phyloP scores from a whole-genome alignment of 2,888 invertebrate genomes.

The Megamerina dolium region DNA sequence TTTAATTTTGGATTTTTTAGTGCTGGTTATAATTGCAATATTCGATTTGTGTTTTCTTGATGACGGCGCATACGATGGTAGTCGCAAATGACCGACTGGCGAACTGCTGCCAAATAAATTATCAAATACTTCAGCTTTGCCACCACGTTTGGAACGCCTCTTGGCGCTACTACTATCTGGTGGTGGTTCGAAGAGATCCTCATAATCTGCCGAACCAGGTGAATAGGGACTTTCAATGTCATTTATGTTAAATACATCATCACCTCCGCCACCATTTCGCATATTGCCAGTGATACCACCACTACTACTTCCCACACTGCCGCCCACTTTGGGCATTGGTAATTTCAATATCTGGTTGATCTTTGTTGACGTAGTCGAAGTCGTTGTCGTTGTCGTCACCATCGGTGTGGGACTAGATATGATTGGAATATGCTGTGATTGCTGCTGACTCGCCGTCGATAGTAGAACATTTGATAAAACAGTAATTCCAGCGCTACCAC shows the following conservation, averaged over 20 bases:
- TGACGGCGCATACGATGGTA: conserved; percentile 29
- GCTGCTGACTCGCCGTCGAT: conserved; percentile 22
- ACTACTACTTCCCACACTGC: conserved; percentile 37
- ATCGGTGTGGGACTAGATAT: conserved; percentile 44
- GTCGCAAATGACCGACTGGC: conserved; percentile 38
- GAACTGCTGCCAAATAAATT: conserved; percentile 57
- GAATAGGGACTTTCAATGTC: conserved; percentile 82
- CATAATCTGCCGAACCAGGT: conserved; percentile 82
- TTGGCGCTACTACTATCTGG: conserved; percentile 30
- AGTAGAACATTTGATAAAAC: conserved; percentile 45
- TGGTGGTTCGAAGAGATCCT: conserved; percentile 80
- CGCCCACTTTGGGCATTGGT: conserved; percentile 34
- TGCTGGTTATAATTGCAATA: no score
- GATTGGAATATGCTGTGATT: conserved; percentile 42
- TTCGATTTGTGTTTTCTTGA: conserved; percentile 25
- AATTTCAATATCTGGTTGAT: conserved; percentile 26
- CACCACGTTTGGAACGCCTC: conserved; percentile 27
- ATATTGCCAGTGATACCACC: conserved; percentile 20
- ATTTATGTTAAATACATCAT: conserved; percentile 53
- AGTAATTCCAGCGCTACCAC: no score
- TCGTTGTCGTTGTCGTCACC: conserved; percentile 23
- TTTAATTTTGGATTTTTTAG: conserved; percentile 42
- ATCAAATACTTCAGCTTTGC: conserved; percentile 55
- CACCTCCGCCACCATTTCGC: conserved; percentile 36
- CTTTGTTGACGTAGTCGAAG: no score